Percentiles rank a stretch among this genome's conserved stretches.
These are phyloP conservation scores for Arrhamphus sclerolepis DNA, from an alignment of 2,797 vertebrate genomes.

Conservation along the genomic window DNA sequence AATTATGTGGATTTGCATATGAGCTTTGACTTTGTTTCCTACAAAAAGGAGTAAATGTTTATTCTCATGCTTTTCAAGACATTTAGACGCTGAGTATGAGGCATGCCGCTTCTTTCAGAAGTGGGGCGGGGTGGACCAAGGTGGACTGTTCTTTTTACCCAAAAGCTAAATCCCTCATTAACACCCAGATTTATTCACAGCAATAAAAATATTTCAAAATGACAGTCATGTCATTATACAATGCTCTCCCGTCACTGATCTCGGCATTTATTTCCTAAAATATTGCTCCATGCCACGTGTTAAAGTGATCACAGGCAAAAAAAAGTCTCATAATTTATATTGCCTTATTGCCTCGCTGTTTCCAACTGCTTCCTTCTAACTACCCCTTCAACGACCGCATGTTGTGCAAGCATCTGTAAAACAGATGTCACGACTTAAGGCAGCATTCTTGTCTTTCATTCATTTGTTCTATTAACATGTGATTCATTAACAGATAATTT, in stretches of 20 bases:
- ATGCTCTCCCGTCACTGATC: constrained; percentile 17
- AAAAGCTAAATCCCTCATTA: constrained; percentile 52
- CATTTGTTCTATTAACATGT: constrained; percentile 56
- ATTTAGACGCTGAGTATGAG: constrained; percentile 50
- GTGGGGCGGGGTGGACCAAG: constrained; percentile 30
- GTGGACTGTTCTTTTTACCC: constrained; percentile 40
- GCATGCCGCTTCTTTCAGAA: constrained; percentile 34
- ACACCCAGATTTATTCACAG: constrained; percentile 44
- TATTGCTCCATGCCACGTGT: constrained; percentile 16
- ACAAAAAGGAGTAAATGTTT: constrained; percentile 20
- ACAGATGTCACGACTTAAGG: constrained; percentile 41
- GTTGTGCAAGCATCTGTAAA: constrained; percentile 40
- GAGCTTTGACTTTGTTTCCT: constrained; percentile 31
- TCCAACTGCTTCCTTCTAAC: constrained; percentile 44
- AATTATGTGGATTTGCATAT: constrained; percentile 47
- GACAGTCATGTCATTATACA: constrained; percentile 24
- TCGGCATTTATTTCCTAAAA: constrained; percentile 24
- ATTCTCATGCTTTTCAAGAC: constrained; percentile 25
- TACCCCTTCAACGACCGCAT: constrained; percentile 26
- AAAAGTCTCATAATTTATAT: constrained; percentile 40
- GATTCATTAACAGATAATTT: constrained; percentile 60
- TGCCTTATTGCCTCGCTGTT: constrained; percentile 48
- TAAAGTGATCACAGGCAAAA: constrained; percentile 38
- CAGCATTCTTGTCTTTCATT: constrained; percentile 39
- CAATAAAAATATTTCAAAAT: constrained; percentile 51